These are phyloP conservation scores for Columba livia DNA, from an alignment of 2,113 vertebrate genomes.

Conservation along the genomic window DNA sequence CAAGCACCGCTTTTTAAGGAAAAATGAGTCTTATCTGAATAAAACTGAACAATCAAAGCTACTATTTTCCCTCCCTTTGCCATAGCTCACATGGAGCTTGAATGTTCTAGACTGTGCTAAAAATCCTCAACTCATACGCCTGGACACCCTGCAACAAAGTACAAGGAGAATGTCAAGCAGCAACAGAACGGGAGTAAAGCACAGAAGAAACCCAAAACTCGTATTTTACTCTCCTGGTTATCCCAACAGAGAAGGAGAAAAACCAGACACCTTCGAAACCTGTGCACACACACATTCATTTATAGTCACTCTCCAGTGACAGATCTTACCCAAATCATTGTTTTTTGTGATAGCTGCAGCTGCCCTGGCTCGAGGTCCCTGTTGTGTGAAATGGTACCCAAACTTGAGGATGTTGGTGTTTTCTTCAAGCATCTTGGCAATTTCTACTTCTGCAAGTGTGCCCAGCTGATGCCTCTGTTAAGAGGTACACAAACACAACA, in stretches of 20 bases:
- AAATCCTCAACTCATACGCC: background rate
- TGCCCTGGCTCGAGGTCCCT: slow-evolving; percentile 92
- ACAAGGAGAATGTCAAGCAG: background rate
- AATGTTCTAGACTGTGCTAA: background rate
- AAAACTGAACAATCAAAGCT: background rate
- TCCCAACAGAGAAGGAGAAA: background rate
- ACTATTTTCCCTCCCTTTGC: background rate
- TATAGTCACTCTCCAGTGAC: background rate
- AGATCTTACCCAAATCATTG: slow-evolving; percentile 91
- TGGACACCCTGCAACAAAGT: background rate
- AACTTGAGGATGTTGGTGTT: slow-evolving; percentile 92
- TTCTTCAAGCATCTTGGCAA: slow-evolving; percentile 95
- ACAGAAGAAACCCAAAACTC: background rate
- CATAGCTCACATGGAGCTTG: background rate
- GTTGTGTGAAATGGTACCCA: slow-evolving; percentile 95
- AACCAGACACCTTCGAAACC: background rate
- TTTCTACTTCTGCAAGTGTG: slow-evolving; percentile 91
- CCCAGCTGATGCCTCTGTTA: slow-evolving; percentile 95
- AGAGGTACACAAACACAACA: background rate
- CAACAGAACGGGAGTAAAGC: background rate
- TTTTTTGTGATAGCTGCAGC: slow-evolving; percentile 96
- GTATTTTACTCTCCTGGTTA: background rate
- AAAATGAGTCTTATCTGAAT: background rate
- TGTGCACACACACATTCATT: background rate
- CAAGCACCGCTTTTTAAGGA: background rate